Percentiles rank a stretch among this genome's conserved stretches.
These are phyloP conservation scores for Therioaphis trifolii DNA, from an alignment of 2,888 invertebrate species.

Conservation along the genomic window DNA sequence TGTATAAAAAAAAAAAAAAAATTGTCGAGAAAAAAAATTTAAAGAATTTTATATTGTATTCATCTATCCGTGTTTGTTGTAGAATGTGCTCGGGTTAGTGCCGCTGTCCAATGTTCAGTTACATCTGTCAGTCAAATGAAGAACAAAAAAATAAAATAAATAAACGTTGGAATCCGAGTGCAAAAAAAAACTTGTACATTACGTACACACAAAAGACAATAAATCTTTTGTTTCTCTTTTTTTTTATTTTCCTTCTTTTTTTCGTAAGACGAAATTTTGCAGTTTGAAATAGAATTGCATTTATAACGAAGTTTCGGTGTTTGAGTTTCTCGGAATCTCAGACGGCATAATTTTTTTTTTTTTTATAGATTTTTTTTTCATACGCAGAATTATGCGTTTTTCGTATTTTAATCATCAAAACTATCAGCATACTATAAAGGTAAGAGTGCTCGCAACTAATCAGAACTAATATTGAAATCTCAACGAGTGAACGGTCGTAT, in stretches of 20 bases:
- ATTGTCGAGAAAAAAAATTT: constrained; percentile 48
- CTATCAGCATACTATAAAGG: not conserved
- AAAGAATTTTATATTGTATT: constrained; percentile 62
- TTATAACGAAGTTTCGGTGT: constrained; percentile 56
- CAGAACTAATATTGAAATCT: constrained; percentile 34
- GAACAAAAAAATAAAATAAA: constrained; percentile 60
- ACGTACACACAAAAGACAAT: constrained; percentile 62
- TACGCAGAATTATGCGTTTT: constrained; percentile 32
- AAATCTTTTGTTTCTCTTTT: constrained; percentile 54
- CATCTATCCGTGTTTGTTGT: constrained; percentile 61
- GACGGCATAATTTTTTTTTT: constrained; percentile 31
- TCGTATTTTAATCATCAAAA: constrained; percentile 50
- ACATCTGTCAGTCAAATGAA: constrained; percentile 62
- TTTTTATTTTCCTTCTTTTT: constrained; percentile 14
- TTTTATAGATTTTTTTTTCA: not conserved
- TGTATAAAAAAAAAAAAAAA: constrained; percentile 59
- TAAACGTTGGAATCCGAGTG: constrained; percentile 58
- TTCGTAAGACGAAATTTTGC: constrained; percentile 53
- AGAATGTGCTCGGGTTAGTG: constrained; percentile 62
- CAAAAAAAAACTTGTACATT: constrained; percentile 61
- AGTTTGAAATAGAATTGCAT: constrained; percentile 55
- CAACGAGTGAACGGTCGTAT: constrained; percentile 6
- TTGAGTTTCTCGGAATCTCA: constrained; percentile 56
- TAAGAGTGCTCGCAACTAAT: not conserved
- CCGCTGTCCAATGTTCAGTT: constrained; percentile 61